Evolutionary conservation across 2,113 vertebrate genomes (phyloP).

Genomic region (Coracopsis vasa): DNA sequence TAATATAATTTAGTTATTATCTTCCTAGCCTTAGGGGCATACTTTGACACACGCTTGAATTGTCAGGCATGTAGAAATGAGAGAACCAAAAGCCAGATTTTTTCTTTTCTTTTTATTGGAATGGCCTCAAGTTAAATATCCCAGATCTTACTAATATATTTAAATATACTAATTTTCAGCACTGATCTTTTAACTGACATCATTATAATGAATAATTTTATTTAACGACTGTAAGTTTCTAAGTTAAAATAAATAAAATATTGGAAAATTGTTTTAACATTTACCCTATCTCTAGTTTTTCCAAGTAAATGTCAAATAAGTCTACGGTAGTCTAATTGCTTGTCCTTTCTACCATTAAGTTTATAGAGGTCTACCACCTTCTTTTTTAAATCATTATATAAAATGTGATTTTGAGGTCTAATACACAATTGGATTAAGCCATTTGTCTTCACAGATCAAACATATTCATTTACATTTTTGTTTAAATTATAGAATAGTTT

Average conservation of each 20-base stretch:
- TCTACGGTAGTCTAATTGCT: background rate
- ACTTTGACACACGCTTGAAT: background rate
- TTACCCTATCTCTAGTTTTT: background rate
- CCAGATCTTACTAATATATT: background rate
- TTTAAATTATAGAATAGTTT: background rate
- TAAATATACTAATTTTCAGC: background rate
- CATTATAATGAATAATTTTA: background rate
- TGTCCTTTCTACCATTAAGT: background rate
- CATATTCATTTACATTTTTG: background rate
- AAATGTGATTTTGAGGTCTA: background rate
- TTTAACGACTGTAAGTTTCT: background rate
- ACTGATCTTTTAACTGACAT: background rate
- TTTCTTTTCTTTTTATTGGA: background rate
- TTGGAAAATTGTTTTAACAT: background rate
- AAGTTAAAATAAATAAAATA: background rate
- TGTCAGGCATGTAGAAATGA: background rate
- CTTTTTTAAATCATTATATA: background rate
- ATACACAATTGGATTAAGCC: background rate
- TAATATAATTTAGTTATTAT: background rate
- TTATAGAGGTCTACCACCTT: background rate
- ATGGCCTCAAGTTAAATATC: background rate
- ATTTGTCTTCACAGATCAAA: background rate
- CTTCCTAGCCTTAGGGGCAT: background rate
- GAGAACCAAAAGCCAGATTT: background rate
- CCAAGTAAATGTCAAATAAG: background rate